Evolutionary conservation across 2,888 invertebrate species (phyloP).

Genomic region (Hypomecis atomaria): DNA sequence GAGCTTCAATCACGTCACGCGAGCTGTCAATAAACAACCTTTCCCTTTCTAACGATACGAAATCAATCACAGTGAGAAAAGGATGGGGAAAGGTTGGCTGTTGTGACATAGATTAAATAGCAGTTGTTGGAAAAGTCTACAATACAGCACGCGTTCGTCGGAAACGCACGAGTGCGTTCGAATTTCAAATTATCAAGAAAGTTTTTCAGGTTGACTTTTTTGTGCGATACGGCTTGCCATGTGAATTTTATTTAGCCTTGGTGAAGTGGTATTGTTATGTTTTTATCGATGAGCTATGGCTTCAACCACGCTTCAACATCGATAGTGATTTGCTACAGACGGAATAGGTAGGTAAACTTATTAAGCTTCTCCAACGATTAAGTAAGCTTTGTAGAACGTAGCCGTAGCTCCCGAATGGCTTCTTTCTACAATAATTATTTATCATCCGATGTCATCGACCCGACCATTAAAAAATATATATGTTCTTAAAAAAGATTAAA

Average conservation of each 20-base stretch:
- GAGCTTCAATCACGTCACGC: slow-evolving; percentile 4
- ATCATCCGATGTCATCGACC: no score
- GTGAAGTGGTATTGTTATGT: background rate
- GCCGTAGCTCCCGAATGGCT: no score
- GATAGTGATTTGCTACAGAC: background rate
- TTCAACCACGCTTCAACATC: background rate
- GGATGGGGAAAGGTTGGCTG: slow-evolving; percentile 48
- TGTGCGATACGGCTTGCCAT: slow-evolving; percentile 18
- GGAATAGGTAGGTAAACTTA: background rate
- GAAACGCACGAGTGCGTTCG: slow-evolving; percentile 64
- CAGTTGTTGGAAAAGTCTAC: slow-evolving; percentile 37
- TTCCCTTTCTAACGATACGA: slow-evolving; percentile 43
- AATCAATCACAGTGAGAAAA: slow-evolving; percentile 38
- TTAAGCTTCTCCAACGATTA: no score
- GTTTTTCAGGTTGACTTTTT: slow-evolving; percentile 6
- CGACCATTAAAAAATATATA: no score
- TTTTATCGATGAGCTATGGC: slow-evolving; percentile 1
- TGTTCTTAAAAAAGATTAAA: no score
- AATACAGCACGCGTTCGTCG: slow-evolving; percentile 53
- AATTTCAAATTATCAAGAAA: slow-evolving; percentile 26
- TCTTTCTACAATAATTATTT: no score
- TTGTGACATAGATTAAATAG: slow-evolving; percentile 32
- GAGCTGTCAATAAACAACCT: slow-evolving; percentile 29
- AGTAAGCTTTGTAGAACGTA: no score
- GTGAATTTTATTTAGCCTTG: slow-evolving; percentile 6